These are phyloP conservation scores for Steinernema scapterisci DNA, from an alignment of 2,888 invertebrate genomes.

Conservation along the genomic window DNA sequence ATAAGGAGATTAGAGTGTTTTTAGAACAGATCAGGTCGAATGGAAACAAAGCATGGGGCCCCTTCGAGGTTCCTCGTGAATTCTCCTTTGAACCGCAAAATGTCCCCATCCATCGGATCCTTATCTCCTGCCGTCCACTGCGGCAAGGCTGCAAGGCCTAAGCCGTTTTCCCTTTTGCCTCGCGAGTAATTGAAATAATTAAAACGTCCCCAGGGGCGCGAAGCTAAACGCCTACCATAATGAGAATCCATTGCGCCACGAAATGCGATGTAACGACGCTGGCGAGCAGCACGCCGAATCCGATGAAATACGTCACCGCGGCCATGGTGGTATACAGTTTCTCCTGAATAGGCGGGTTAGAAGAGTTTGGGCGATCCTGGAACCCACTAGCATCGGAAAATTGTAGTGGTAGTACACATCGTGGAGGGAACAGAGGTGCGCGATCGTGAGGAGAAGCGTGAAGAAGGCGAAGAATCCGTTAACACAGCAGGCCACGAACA, in stretches of 20 bases:
- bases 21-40: not conserved
- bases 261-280: constrained; percentile 42
- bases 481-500: constrained; percentile 56
- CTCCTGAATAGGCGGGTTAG: constrained; percentile 42
- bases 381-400: constrained; percentile 52
- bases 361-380: not conserved
- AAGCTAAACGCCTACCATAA: constrained; percentile 39
- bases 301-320: constrained; percentile 42
- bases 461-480: constrained; percentile 52
- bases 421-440: constrained; percentile 50
- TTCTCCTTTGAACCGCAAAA: no score
- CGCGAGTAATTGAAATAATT: constrained; percentile 8
- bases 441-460: constrained; percentile 48
- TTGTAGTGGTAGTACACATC: constrained; percentile 59
- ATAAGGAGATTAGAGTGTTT: not conserved
- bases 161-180: no score
- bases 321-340: constrained; percentile 50
- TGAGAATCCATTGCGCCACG: constrained; percentile 40
- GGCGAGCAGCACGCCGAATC: constrained; percentile 38
- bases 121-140: no score
- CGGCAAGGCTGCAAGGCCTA: no score
- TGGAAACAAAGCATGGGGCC: not conserved
- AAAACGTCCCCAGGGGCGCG: constrained; percentile 23
- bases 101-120: no score
- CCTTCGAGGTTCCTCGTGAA: not conserved